Evolutionary conservation across 1,140 invertebrate species (phyloP).

Genomic region (Drosophila pachea): DNA sequence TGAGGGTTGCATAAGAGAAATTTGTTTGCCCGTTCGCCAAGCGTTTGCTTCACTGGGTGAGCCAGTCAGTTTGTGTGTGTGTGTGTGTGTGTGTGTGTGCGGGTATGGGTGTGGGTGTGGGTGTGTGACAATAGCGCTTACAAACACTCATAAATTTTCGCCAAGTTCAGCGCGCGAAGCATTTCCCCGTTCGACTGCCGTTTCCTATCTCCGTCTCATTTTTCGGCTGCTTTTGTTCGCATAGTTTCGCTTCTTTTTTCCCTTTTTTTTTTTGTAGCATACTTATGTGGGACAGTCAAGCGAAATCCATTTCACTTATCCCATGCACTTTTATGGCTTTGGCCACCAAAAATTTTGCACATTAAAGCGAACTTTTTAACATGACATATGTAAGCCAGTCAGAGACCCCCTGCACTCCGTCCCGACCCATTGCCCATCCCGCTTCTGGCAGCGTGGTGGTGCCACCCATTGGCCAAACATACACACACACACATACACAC

Average conservation of each 20-base stretch:
- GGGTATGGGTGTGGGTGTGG: not conserved
- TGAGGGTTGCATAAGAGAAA: not conserved
- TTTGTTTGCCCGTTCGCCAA: slow-evolving; percentile 10
- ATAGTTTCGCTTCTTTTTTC: slow-evolving; percentile 46
- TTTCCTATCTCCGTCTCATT: slow-evolving; percentile 27
- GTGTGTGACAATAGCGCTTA: slow-evolving; percentile 12
- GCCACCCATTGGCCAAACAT: slow-evolving; percentile 51
- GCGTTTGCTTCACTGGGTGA: not conserved
- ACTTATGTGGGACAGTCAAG: slow-evolving; percentile 51
- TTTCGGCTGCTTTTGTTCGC: slow-evolving; percentile 21
- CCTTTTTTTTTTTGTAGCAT: slow-evolving; percentile 59
- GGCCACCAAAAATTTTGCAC: slow-evolving; percentile 71
- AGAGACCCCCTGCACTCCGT: not conserved
- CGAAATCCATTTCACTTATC: slow-evolving; percentile 73
- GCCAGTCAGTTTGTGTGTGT: slow-evolving; percentile 2
- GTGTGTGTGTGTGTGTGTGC: slow-evolving; percentile 1
- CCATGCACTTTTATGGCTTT: slow-evolving; percentile 72
- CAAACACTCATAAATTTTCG: slow-evolving; percentile 24
- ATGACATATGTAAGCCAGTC: slow-evolving; percentile 67
- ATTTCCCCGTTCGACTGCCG: slow-evolving; percentile 9
- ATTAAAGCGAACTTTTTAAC: slow-evolving; percentile 73
- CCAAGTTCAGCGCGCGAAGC: slow-evolving; percentile 22
- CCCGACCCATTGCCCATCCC: not conserved
- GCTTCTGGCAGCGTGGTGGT: slow-evolving; percentile 4
- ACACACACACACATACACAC: slow-evolving; percentile 55